Percentiles rank a stretch among this genome's conserved stretches.
Conservation (phyloP, 2,797 vertebrate genomes). For the Liparis tanakae region DNA sequence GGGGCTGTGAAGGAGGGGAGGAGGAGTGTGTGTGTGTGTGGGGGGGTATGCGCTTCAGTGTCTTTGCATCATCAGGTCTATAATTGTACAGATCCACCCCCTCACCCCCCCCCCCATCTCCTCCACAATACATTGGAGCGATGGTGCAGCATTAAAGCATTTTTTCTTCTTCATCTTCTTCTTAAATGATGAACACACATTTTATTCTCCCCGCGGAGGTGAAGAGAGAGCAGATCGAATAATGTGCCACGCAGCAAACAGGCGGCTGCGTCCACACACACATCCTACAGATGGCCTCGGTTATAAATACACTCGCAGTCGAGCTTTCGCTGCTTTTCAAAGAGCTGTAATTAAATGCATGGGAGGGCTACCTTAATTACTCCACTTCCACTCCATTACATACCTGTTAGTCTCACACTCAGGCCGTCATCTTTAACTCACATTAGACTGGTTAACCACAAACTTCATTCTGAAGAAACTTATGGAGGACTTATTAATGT, state of each 20-base stretch:
- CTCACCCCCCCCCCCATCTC: conserved; percentile 53
- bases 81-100: conserved; percentile 69
- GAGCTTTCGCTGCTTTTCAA: conserved; percentile 36
- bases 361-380: conserved; percentile 37
- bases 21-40: no score
- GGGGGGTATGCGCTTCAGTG: conserved; percentile 60
- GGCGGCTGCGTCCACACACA: conserved; percentile 46
- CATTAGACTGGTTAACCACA: conserved; percentile 1
- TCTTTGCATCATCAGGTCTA: conserved; percentile 75
- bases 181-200: conserved; percentile 77
- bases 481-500: no score
- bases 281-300: conserved; percentile 58
- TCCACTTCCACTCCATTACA: conserved; percentile 36
- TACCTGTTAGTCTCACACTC: conserved; percentile 21
- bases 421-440: not conserved
- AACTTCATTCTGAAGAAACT: conserved; percentile 10
- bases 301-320: conserved; percentile 60
- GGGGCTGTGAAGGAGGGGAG: conserved; percentile 22
- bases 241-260: conserved; percentile 40
- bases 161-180: no score
- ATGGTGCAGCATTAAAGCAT: conserved; percentile 81
- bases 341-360: conserved; percentile 40
- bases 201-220: conserved; percentile 49
- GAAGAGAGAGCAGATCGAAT: conserved; percentile 52
- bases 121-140: conserved; percentile 66